These are phyloP conservation scores for Carassius gibelio DNA, from an alignment of 2,113 vertebrate species.

Conservation along the genomic window DNA sequence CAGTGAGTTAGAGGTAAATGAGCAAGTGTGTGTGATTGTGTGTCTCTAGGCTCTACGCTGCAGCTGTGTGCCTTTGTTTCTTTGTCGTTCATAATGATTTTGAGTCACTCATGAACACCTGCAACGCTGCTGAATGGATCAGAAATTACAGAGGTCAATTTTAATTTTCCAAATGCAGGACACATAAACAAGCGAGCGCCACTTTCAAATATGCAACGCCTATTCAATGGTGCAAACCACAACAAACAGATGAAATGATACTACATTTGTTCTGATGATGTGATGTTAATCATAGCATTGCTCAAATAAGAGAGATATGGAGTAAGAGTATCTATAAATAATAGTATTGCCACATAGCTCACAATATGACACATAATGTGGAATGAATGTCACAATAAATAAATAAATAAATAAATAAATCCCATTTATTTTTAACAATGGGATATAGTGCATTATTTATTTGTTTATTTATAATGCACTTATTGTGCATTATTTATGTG, in stretches of 20 bases:
- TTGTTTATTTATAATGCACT: too few species aligned
- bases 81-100: conserved; percentile 20
- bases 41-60: background rate
- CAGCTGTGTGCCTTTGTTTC: conserved; percentile 37
- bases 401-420: background rate
- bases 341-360: background rate
- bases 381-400: background rate
- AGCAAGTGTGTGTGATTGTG: conserved; percentile 17
- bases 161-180: background rate
- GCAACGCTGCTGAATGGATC: conserved; percentile 10
- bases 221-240: background rate
- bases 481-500: too few species aligned
- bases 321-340: background rate
- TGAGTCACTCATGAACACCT: conserved; percentile 26
- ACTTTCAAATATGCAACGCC: background rate
- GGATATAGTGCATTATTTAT: too few species aligned
- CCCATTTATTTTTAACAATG: too few species aligned
- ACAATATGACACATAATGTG: background rate
- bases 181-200: background rate
- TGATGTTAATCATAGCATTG: background rate
- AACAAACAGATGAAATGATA: background rate
- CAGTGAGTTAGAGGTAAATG: conserved; percentile 26
- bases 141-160: conserved; percentile 29
- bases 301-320: background rate
- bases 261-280: background rate